Conservation (phyloP, 2,113 vertebrate species). For the Merops nubicus region DNA sequence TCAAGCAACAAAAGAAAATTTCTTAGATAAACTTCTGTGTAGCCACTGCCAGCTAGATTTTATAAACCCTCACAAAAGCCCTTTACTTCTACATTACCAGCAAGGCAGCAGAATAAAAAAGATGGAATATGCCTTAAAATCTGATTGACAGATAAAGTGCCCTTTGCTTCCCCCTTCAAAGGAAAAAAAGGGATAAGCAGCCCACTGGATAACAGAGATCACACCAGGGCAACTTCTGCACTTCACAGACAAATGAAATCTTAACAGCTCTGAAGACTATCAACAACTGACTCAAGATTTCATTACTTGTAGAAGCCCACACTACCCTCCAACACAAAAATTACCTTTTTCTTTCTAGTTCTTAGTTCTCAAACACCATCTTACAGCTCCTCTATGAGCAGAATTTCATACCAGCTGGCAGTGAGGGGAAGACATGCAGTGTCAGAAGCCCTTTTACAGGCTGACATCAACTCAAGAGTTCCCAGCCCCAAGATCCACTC, state of each 20-base stretch:
- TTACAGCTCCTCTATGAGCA: not conserved
- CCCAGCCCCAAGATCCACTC: not conserved
- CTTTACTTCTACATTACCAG: not conserved
- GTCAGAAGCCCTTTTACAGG: not conserved
- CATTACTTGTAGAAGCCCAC: not conserved
- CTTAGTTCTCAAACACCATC: not conserved
- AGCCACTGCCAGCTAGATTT: not conserved
- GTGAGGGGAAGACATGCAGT: not conserved
- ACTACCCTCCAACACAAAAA: not conserved
- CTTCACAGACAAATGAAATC: not conserved
- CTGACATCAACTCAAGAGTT: not conserved
- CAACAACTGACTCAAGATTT: not conserved
- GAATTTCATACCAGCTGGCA: not conserved
- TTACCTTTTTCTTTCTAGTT: not conserved
- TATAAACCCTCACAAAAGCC: not conserved
- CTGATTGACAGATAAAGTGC: not conserved
- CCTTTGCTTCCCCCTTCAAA: not conserved
- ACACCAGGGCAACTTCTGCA: not conserved
- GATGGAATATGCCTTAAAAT: not conserved
- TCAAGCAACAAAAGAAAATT: not conserved
- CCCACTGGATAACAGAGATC: not conserved
- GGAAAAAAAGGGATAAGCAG: not conserved
- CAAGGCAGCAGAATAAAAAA: not conserved
- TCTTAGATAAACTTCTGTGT: rapidly evolving
- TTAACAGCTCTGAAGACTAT: not conserved